Evolutionary conservation across 1,140 invertebrate species (phyloP), one percentile per base, ranked within the genome.

Genomic region (Delia radicum): DNA sequence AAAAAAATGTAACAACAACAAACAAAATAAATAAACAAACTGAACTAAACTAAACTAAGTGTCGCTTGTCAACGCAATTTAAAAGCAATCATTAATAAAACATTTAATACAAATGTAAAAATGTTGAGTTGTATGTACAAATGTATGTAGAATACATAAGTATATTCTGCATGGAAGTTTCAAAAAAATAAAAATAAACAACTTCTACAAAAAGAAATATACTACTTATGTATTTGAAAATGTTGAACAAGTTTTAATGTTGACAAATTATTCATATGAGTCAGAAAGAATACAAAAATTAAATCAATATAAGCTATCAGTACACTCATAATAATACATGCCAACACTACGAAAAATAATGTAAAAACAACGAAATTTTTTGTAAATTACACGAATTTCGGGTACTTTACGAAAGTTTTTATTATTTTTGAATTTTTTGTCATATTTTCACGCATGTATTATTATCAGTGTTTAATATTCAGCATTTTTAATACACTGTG

Each of bases 1-100:
- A 33, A 69, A 69, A 69, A 21, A 29, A 29, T 31, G 37, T 6
- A 33, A n/a, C n/a, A n/a, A n/a, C n/a, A n/a, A 65, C 18, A 26
- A 24, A 61, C 27, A 65, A 15, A n/a, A n/a, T n/a, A n/a, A 69
- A 69, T 42, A 42, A 10, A 15, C 37, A 42, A 42, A 42, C 12
- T 15, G 24, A 55, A 69, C 15, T 3, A 69, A 69, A 55, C 48
- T 21, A 55, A 55, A 55, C n/a, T 55, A 55, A 69, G 65, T 69
- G 65, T 69, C 65, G 65, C 65, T 69, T 69, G 65, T 69, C 65
- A 69, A 69, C 65, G 65, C 65, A 69, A 69, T 69, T 69, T 69
- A 69, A 69, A 69, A 69, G 65, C 65, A 69, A 69, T 69, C 65
- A 69, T 69, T 69, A 69, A 69, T 69, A 69, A 69, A 69, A 69